A percentile compares a stretch with the other conserved stretches of the same genome.
Conservation (phyloP, 2,113 vertebrate species). For the Reinhardtius hippoglossoides region DNA sequence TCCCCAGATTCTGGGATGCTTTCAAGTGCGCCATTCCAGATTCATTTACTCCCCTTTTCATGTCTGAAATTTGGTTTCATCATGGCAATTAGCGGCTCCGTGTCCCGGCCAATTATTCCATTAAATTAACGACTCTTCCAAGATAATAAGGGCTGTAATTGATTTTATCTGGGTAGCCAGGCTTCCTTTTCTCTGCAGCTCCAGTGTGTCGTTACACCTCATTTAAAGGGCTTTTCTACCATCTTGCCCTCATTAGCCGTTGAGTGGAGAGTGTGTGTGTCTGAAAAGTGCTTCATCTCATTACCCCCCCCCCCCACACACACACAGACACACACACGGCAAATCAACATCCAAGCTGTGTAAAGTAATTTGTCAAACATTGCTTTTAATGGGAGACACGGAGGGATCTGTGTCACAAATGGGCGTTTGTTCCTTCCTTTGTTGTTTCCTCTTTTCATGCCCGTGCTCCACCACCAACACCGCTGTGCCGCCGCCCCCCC, state of each 20-base stretch:
- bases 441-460: constrained; percentile 49
- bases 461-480: neutral
- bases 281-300: constrained; percentile 35
- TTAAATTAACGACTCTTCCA: constrained; percentile 71
- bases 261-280: constrained; percentile 23
- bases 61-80: constrained; percentile 77
- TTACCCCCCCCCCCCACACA: constrained; percentile 3
- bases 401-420: constrained; percentile 69
- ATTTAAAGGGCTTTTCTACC: constrained; percentile 62
- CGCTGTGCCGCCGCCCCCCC: neutral
- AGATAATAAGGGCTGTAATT: constrained; percentile 75
- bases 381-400: constrained; percentile 73
- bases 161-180: constrained; percentile 69
- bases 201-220: constrained; percentile 64
- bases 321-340: constrained; percentile 3
- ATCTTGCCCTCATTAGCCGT: constrained; percentile 76
- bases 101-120: constrained; percentile 74
- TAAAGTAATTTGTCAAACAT: constrained; percentile 84
- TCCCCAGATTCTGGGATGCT: constrained; percentile 68
- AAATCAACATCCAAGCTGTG: constrained; percentile 64
- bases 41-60: constrained; percentile 78
- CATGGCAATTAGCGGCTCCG: constrained; percentile 76
- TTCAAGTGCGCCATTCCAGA: constrained; percentile 68
- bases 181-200: constrained; percentile 46
- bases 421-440: constrained; percentile 68